Conservation (phyloP, 64 coral and sea anemone species). For the Montipora efflorescens region DNA sequence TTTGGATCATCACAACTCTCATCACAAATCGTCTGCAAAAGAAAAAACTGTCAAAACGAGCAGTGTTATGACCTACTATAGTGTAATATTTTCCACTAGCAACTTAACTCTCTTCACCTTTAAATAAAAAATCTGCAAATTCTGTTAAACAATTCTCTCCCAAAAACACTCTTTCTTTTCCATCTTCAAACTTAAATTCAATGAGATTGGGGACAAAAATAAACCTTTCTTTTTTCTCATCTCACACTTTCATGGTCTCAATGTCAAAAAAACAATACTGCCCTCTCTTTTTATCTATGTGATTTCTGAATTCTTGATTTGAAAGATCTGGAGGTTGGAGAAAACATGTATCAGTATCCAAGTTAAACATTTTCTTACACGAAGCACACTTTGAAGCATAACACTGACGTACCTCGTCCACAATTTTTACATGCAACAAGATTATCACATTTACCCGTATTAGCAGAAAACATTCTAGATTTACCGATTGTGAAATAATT, state of each 20-base stretch:
- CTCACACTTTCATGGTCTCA: background rate
- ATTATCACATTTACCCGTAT: too few relatives aligned
- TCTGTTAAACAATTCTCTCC: background rate
- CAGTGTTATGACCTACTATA: too few relatives aligned
- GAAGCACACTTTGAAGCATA: background rate
- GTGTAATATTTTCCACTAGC: too few relatives aligned
- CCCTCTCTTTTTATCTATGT: background rate
- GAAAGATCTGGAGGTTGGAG: background rate
- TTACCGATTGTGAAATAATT: too few relatives aligned
- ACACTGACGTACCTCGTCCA: background rate
- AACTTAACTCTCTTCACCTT: too few relatives aligned
- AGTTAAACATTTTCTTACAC: background rate
- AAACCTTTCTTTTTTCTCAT: background rate
- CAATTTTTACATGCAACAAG: too few relatives aligned
- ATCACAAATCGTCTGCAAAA: too few relatives aligned
- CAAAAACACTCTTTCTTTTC: background rate
- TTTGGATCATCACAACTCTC: too few relatives aligned
- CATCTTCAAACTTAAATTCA: background rate
- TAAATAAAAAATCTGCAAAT: background rate
- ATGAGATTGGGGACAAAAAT: background rate
- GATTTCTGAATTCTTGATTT: background rate
- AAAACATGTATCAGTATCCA: background rate
- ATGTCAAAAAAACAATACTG: background rate
- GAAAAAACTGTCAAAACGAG: too few relatives aligned
- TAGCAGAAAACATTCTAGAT: too few relatives aligned